Evolutionary conservation across 1,140 invertebrate species (phyloP).

Genomic region (Ips typographus): DNA sequence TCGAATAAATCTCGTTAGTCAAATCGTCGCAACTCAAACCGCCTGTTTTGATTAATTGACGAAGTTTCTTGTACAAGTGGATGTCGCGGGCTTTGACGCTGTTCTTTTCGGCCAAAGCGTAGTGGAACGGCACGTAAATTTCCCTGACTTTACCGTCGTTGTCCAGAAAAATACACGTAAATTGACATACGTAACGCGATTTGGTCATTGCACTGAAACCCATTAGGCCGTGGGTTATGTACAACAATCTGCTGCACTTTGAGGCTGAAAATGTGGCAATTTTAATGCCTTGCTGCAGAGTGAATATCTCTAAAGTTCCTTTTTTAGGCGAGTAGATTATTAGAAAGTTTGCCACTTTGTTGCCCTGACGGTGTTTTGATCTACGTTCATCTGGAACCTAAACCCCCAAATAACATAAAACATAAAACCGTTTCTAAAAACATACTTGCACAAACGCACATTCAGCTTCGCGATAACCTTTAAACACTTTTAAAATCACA

Average conservation of each 20-base stretch:
- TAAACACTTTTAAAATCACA: constrained; percentile 83
- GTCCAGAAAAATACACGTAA: constrained; percentile 80
- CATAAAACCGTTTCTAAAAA: neutral
- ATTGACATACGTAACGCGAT: constrained; percentile 54
- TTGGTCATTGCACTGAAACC: constrained; percentile 60
- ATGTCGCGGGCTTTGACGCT: constrained; percentile 83
- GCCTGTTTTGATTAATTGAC: constrained; percentile 64
- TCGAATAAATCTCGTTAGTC: constrained; percentile 56
- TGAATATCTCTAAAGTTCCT: constrained; percentile 85
- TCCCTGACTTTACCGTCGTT: constrained; percentile 77
- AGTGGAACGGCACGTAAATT: constrained; percentile 87
- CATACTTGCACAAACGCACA: constrained; percentile 78
- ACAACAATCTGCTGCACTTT: constrained; percentile 77
- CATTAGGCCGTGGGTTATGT: constrained; percentile 77
- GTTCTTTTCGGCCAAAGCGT: constrained; percentile 82
- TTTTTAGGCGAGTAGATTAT: constrained; percentile 84
- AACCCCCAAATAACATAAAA: neutral
- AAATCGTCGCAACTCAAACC: constrained; percentile 57
- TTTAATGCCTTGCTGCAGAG: constrained; percentile 80
- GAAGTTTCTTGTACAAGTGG: constrained; percentile 80
- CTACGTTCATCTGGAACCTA: constrained; percentile 62
- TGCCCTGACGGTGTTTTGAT: constrained; percentile 50
- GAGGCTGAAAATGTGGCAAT: constrained; percentile 88
- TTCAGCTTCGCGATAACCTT: constrained; percentile 92
- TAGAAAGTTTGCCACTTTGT: constrained; percentile 70